phyloP scores from a whole-genome alignment of 2,113 vertebrate species.

The Nettapus auritus region DNA sequence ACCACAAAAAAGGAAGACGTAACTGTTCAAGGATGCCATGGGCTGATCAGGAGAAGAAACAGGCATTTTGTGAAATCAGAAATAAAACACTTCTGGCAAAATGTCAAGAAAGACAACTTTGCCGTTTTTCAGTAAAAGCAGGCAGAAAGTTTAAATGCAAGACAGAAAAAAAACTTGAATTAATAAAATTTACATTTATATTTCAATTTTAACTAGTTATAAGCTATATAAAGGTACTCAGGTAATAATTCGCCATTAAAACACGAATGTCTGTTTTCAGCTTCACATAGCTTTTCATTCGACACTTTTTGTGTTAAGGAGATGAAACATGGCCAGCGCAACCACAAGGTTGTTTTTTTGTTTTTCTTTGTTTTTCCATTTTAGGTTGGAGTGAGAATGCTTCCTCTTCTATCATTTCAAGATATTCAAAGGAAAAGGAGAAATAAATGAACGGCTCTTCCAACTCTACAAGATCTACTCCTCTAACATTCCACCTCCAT shows the following conservation, averaged over 20 bases:
- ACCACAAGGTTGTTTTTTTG: background rate
- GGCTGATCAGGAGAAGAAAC: background rate
- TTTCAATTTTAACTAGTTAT: background rate
- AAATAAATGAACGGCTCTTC: background rate
- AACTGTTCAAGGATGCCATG: rapidly evolving
- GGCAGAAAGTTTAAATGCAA: background rate
- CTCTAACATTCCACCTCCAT: background rate
- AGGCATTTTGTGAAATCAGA: background rate
- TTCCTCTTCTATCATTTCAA: background rate
- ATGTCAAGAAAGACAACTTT: background rate
- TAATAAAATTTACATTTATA: background rate
- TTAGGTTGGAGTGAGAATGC: background rate
- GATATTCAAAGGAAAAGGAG: background rate
- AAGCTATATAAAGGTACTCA: background rate
- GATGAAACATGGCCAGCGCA: background rate
- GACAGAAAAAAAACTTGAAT: background rate
- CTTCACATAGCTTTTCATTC: background rate
- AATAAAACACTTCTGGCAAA: background rate
- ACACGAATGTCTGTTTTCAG: background rate
- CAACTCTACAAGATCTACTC: background rate
- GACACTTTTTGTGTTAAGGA: background rate
- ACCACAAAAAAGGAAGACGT: background rate
- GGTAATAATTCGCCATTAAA: background rate
- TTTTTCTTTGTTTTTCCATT: rapidly evolving
- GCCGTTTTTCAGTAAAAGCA: background rate